These are phyloP conservation scores for Delichon dasypus DNA, from an alignment of 2,797 vertebrate species.

Conservation along the genomic window DNA sequence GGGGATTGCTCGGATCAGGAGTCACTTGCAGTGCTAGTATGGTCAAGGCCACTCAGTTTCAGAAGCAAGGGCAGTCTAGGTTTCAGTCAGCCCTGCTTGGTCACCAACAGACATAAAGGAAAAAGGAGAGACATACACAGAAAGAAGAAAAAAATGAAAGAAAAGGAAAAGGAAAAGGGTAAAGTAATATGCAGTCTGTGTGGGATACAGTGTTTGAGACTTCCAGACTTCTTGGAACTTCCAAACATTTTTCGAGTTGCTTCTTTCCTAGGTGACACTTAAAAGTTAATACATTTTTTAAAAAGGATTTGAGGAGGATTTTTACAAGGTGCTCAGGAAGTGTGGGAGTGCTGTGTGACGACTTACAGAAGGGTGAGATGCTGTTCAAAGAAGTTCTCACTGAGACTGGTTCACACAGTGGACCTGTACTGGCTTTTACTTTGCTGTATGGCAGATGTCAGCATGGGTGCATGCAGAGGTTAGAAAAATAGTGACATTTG, in stretches of 20 bases:
- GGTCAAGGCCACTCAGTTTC: background rate
- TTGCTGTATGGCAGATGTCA: background rate
- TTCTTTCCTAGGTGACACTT: background rate
- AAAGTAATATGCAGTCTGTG: fast-evolving
- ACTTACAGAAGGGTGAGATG: background rate
- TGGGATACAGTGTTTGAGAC: background rate
- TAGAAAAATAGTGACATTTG: conserved; percentile 38
- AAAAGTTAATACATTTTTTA: background rate
- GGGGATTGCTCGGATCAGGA: background rate
- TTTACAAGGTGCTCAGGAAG: background rate
- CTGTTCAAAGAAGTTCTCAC: background rate
- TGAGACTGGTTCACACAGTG: background rate
- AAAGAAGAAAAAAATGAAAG: background rate
- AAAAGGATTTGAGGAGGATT: background rate
- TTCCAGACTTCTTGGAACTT: background rate
- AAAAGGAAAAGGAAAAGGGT: fast-evolving
- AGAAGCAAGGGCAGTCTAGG: background rate
- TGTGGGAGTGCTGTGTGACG: background rate
- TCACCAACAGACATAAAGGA: background rate
- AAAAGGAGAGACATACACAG: background rate
- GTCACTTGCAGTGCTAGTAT: background rate
- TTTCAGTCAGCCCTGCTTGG: background rate
- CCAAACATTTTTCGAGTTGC: background rate
- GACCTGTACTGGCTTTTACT: background rate
- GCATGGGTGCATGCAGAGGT: background rate